These are phyloP conservation scores for Thumatha senex DNA, from an alignment of 2,888 invertebrate genomes.

Conservation along the genomic window DNA sequence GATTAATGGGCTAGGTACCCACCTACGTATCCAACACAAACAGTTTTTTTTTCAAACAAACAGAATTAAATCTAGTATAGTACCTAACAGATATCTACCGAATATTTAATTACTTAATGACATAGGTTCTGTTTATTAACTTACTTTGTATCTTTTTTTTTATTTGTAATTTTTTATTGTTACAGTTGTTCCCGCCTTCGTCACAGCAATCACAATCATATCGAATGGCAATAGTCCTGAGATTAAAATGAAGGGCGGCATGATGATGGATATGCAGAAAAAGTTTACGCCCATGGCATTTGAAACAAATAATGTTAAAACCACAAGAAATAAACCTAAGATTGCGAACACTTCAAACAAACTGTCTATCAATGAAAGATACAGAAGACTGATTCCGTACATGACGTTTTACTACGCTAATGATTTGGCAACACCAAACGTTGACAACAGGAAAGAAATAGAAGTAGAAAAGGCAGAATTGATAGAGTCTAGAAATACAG, in stretches of 20 bases:
- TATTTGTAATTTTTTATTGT: conserved; percentile 52
- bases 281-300: conserved; percentile 56
- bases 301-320: conserved; percentile 38
- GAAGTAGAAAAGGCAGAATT: conserved; percentile 75
- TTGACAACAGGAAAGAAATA: conserved; percentile 55
- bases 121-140: no score
- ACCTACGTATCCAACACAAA: no score
- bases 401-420: conserved; percentile 91
- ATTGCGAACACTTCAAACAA: conserved; percentile 55
- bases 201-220: conserved; percentile 70
- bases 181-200: conserved; percentile 68
- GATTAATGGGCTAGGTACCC: no score
- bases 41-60: no score
- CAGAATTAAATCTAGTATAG: no score
- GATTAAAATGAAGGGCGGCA: conserved; percentile 69
- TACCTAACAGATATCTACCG: no score
- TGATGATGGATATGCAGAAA: conserved; percentile 62
- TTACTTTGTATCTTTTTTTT: no score
- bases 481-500: conserved; percentile 54
- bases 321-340: conserved; percentile 45
- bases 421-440: conserved; percentile 75
- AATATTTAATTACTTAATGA: no score
- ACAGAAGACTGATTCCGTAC: conserved; percentile 91
- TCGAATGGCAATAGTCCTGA: conserved; percentile 80
- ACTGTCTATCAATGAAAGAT: conserved; percentile 85